Percentiles rank a stretch among this genome's conserved stretches.
These are phyloP conservation scores for Meteorus cinctellus DNA, from an alignment of 2,888 invertebrate genomes.

Conservation along the genomic window DNA sequence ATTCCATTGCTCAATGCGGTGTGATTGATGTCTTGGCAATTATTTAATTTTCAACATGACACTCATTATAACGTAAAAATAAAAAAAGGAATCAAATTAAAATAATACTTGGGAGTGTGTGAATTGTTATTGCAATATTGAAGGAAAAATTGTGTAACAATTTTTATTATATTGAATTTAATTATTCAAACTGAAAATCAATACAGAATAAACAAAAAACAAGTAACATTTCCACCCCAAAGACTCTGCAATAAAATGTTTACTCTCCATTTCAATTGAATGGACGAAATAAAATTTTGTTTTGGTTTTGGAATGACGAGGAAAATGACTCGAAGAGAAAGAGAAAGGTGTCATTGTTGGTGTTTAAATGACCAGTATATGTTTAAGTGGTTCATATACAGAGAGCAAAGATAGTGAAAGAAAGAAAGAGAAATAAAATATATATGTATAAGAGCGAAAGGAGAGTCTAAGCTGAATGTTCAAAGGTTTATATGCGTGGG, in stretches of 20 bases:
- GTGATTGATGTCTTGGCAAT: not conserved
- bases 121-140: not conserved
- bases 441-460: not conserved
- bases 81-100: not conserved
- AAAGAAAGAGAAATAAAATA: not conserved
- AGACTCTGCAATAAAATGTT: too few species aligned
- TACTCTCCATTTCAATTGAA: not conserved
- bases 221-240: too few species aligned
- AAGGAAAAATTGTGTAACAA: not conserved
- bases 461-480: slow-evolving; percentile 15
- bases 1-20: not conserved
- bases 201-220: too few species aligned
- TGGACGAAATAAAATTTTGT: not conserved
- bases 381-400: slow-evolving; percentile 14
- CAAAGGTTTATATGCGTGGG: slow-evolving; percentile 57
- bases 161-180: too few species aligned
- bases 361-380: slow-evolving; percentile 8
- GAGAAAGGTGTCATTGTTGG: slow-evolving; percentile 9
- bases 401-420: not conserved
- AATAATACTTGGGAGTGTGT: not conserved
- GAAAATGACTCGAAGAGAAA: not conserved
- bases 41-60: not conserved
- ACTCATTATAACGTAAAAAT: not conserved
- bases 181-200: too few species aligned
- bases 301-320: not conserved